Percentiles rank a stretch among this genome's conserved stretches.
phyloP scores from a whole-genome alignment of 2,888 invertebrate genomes.

The Sarcophaga variegata region DNA sequence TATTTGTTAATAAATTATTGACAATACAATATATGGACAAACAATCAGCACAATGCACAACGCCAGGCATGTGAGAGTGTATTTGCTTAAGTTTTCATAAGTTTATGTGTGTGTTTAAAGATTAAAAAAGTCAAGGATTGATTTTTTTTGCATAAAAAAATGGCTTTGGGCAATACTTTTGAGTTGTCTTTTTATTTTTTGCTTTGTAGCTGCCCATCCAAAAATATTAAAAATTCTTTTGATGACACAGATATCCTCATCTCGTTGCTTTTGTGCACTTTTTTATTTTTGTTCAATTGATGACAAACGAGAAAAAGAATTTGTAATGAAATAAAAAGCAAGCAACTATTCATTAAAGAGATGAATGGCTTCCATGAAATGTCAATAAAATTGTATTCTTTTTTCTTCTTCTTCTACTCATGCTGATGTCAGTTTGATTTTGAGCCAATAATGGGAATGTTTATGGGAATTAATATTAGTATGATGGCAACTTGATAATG shows the following conservation, averaged over 20 bases:
- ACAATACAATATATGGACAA: slow-evolving; percentile 36
- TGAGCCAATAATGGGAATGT: not conserved
- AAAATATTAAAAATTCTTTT: slow-evolving; percentile 20
- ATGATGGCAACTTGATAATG: too few relatives aligned
- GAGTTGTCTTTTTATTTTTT: not conserved
- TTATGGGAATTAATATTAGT: too few relatives aligned
- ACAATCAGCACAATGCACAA: slow-evolving; percentile 9
- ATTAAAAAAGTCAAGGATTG: too few relatives aligned
- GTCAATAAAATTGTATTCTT: slow-evolving; percentile 6
- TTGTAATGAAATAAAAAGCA: not conserved
- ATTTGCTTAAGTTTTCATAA: too few relatives aligned
- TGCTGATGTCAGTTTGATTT: not conserved
- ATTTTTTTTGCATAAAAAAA: not conserved
- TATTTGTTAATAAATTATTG: slow-evolving; percentile 15
- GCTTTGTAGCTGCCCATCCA: not conserved
- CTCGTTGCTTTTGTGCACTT: not conserved
- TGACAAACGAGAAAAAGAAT: not conserved
- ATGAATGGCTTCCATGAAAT: not conserved
- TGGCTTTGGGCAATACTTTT: slow-evolving; percentile 19
- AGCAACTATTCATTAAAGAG: not conserved
- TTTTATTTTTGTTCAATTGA: not conserved
- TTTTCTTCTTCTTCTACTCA: not conserved
- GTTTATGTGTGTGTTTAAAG: too few relatives aligned
- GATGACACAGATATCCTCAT: not conserved
- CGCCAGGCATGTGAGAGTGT: too few relatives aligned